Conservation (phyloP, 2,113 vertebrate genomes). For the Phasianus colchicus region DNA sequence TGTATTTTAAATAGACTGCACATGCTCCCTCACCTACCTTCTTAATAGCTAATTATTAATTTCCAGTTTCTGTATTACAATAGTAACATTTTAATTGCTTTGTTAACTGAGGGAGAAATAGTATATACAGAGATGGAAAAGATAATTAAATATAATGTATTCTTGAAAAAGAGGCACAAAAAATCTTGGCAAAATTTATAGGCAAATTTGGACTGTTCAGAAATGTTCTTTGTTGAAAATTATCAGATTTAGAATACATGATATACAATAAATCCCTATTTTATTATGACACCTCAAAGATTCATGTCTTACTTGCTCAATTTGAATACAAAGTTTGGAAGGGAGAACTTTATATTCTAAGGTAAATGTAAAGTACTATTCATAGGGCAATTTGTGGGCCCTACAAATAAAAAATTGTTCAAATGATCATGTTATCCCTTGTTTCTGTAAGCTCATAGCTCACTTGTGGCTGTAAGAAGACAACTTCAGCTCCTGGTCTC, state of each 20-base stretch:
- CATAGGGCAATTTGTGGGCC: neutral
- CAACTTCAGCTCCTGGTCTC: neutral
- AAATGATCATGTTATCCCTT: neutral
- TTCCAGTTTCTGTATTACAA: neutral
- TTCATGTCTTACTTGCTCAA: neutral
- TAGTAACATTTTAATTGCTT: neutral
- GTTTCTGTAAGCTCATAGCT: neutral
- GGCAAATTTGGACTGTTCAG: neutral
- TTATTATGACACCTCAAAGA: neutral
- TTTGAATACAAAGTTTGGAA: neutral
- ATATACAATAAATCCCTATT: neutral
- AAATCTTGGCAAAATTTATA: neutral
- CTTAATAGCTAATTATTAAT: neutral
- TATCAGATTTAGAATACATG: neutral
- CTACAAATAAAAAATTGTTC: neutral
- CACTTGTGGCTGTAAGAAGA: neutral
- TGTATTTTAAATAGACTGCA: neutral
- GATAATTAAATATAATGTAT: neutral
- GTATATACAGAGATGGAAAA: neutral
- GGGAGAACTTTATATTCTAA: neutral
- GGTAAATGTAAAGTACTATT: neutral
- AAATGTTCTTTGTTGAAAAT: neutral
- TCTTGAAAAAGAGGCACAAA: neutral
- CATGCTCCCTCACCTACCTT: neutral
- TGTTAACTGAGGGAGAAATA: neutral